A percentile compares a stretch with the other conserved stretches of the same genome.
Evolutionary conservation across 2,113 vertebrate genomes (phyloP).

Genomic region (Emydocephalus ijimae): DNA sequence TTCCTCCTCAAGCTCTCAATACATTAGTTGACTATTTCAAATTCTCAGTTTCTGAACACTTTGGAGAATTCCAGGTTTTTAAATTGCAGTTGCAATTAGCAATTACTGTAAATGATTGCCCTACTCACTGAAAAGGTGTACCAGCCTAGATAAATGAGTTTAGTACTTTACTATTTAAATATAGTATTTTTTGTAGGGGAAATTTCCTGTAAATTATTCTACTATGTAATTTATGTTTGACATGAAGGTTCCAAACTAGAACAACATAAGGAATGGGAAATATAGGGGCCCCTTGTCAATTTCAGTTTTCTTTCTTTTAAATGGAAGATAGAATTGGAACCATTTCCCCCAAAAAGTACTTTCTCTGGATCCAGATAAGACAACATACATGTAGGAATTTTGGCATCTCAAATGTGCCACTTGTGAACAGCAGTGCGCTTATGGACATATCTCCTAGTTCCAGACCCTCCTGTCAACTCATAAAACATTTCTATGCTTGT

Average conservation of each 20-base stretch:
- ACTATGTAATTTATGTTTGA: background rate
- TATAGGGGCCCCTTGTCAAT: background rate
- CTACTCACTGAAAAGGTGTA: conserved; percentile 39
- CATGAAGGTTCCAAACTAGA: background rate
- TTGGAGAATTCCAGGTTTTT: conserved; percentile 52
- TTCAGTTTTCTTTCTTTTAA: background rate
- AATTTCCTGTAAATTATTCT: background rate
- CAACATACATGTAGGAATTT: background rate
- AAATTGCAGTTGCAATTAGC: conserved; percentile 47
- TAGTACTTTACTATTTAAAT: background rate
- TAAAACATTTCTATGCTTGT: no score
- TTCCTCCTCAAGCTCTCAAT: conserved; percentile 35
- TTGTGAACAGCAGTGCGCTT: background rate
- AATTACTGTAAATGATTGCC: conserved; percentile 48
- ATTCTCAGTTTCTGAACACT: conserved; percentile 49
- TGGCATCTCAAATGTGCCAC: background rate
- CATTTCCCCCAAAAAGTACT: background rate
- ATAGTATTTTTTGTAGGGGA: background rate
- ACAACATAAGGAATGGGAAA: background rate
- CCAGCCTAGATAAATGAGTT: conserved; percentile 5
- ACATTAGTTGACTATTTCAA: conserved; percentile 48
- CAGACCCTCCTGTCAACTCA: no score
- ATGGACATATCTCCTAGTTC: background rate
- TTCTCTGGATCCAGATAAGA: background rate
- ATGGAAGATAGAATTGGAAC: background rate